These are phyloP conservation scores for Charadrius vociferus DNA, from an alignment of 2,113 vertebrate genomes.

Conservation along the genomic window DNA sequence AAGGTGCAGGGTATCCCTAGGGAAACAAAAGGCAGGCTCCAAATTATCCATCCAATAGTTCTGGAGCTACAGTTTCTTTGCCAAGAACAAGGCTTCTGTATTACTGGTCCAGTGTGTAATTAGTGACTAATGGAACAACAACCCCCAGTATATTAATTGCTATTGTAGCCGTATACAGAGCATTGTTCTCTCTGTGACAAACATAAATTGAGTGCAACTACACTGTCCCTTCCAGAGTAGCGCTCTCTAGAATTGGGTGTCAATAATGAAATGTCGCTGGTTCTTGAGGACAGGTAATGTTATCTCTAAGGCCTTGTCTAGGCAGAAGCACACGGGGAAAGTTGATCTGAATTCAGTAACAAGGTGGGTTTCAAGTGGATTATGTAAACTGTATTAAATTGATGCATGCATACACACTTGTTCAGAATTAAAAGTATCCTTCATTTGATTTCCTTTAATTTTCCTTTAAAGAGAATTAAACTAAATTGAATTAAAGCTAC, in stretches of 20 bases:
- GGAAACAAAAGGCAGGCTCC: not conserved
- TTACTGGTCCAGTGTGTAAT: slow-evolving; percentile 30
- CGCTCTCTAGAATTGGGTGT: slow-evolving; percentile 19
- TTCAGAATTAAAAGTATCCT: slow-evolving; percentile 14
- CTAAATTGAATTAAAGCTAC: slow-evolving; percentile 37
- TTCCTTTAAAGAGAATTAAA: slow-evolving; percentile 41
- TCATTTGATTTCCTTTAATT: slow-evolving; percentile 22
- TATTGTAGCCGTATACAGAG: not conserved
- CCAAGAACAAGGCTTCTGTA: slow-evolving; percentile 28
- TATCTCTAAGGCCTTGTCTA: slow-evolving; percentile 22
- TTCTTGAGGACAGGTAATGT: not conserved
- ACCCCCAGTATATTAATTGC: slow-evolving; percentile 35
- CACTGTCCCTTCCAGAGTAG: slow-evolving; percentile 14
- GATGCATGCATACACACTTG: not conserved
- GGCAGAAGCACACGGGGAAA: not conserved
- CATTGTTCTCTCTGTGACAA: slow-evolving; percentile 32
- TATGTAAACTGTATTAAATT: slow-evolving; percentile 37
- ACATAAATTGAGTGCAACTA: slow-evolving; percentile 3
- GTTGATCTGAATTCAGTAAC: slow-evolving; percentile 52
- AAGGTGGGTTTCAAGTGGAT: slow-evolving; percentile 43
- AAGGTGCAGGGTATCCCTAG: not conserved
- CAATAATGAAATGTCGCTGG: slow-evolving; percentile 32
- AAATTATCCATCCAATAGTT: not conserved
- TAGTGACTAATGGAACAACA: slow-evolving; percentile 55
- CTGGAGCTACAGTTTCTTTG: not conserved